phyloP scores from a whole-genome alignment of 1,140 invertebrate species.

The Pseudomyrmex sp. region DNA sequence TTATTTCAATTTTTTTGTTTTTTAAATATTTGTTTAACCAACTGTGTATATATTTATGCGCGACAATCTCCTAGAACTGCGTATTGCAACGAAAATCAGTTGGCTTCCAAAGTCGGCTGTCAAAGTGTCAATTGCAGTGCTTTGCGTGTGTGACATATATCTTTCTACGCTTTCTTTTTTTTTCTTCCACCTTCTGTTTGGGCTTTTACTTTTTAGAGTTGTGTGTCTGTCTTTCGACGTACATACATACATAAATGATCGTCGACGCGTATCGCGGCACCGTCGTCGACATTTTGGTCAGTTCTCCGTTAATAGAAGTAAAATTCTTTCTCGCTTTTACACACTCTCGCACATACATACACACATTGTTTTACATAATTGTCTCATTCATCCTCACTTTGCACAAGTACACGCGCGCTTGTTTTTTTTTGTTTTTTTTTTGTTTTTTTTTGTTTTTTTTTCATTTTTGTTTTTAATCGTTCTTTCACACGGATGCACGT shows the following conservation, averaged over 20 bases:
- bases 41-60: not conserved
- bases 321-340: constrained; percentile 37
- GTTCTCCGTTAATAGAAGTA: constrained; percentile 63
- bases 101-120: not conserved
- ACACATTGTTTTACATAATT: constrained; percentile 7
- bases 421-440: not conserved
- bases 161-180: constrained; percentile 7
- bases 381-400: constrained; percentile 4
- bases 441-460: too few relatives aligned
- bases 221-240: constrained; percentile 18
- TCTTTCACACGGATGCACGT: constrained; percentile 2
- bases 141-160: constrained; percentile 26
- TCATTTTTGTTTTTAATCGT: not conserved
- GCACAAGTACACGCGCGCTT: not conserved
- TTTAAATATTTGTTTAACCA: not conserved
- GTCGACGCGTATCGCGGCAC: constrained; percentile 33
- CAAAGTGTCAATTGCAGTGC: constrained; percentile 45
- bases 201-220: constrained; percentile 15
- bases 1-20: not conserved
- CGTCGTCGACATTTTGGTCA: constrained; percentile 68
- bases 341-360: constrained; percentile 14
- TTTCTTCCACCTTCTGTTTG: constrained; percentile 2
- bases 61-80: not conserved
- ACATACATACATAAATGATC: constrained; percentile 35
- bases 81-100: not conserved